These are phyloP conservation scores for Ophraella communa DNA, from an alignment of 2,888 invertebrate genomes.

Conservation along the genomic window DNA sequence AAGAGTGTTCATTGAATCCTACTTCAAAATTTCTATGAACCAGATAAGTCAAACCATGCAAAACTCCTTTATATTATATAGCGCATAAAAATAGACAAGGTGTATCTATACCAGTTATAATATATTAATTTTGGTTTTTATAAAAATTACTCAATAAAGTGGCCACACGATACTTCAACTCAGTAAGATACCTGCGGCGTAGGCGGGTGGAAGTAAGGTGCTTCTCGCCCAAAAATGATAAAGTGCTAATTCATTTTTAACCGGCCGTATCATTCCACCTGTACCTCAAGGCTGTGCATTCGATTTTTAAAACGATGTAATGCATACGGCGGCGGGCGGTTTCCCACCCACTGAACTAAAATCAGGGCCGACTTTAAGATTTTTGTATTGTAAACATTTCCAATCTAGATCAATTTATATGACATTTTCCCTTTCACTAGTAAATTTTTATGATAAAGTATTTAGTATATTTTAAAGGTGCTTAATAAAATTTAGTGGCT, in stretches of 20 bases:
- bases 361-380: background rate
- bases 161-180: constrained; percentile 12
- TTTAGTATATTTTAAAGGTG: too few relatives aligned
- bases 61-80: too few relatives aligned
- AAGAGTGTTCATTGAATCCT: too few relatives aligned
- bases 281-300: constrained; percentile 37
- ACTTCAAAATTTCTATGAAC: too few relatives aligned
- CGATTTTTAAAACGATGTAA: constrained; percentile 3
- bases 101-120: too few relatives aligned
- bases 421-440: background rate
- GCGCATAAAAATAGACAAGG: too few relatives aligned
- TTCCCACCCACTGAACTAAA: constrained; percentile 35
- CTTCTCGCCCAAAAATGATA: constrained; percentile 36
- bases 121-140: too few relatives aligned
- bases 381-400: background rate
- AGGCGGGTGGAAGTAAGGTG: constrained; percentile 39
- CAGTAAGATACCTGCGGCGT: constrained; percentile 36
- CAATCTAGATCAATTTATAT: background rate
- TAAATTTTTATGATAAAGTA: too few relatives aligned
- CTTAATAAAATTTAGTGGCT: too few relatives aligned
- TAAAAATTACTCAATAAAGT: background rate
- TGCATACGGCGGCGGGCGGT: constrained; percentile 8
- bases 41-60: too few relatives aligned
- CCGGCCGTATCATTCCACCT: constrained; percentile 38
- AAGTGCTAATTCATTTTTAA: constrained; percentile 37